Base-by-base conservation (phyloP, 2,113 vertebrate species). In the Caranx melampygus region DNA sequence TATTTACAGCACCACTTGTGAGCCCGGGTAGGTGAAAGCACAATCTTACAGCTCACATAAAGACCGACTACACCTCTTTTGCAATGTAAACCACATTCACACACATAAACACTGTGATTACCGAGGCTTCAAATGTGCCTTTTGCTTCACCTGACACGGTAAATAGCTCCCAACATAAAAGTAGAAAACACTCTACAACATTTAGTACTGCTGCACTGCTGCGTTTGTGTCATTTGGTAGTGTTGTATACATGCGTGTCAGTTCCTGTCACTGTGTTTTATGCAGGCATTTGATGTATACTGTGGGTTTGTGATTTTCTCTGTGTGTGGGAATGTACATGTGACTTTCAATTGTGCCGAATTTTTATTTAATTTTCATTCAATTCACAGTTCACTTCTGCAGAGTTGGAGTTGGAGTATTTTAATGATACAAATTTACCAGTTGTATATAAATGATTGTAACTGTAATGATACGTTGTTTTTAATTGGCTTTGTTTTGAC, bases 71-170 rank as follows among this genome's bases (percentile, higher is more conserved):
- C 21, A 37, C 16, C 11, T 65, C 7, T 51, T 4, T 4, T n/a
- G 4, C 21, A 3, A 15, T 16, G 10, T 34, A 69, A 64, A 42
- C 16, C 44, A 49, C 11, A 51, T 35, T 42, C 10, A n/a, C 45
- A 55, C 42, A 57, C 33, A 66, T 5, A 55, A 45, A 65, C 60
- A 21, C 34, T 0, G 33, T 66, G 37, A 82, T 72, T 62, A 75
- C 71, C 59, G 61, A 72, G 42, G 66, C 45, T 57, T 79, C 47
- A 61, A 33, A 52, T 67, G 45, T 67, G 49, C 60, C 67, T 70
- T 70, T 55, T 61, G 49, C 59, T 66, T 73, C 64, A 54, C 47
- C 44, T 74, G 69, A 78, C 70, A 58, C 74, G 70, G 52, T 26
- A 64, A 85, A 78, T 54, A 58, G 62, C 78, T 70, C 20, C 52